These are phyloP conservation scores for Romanomermis culicivorax DNA, from an alignment of 2,888 invertebrate species.

Conservation along the genomic window DNA sequence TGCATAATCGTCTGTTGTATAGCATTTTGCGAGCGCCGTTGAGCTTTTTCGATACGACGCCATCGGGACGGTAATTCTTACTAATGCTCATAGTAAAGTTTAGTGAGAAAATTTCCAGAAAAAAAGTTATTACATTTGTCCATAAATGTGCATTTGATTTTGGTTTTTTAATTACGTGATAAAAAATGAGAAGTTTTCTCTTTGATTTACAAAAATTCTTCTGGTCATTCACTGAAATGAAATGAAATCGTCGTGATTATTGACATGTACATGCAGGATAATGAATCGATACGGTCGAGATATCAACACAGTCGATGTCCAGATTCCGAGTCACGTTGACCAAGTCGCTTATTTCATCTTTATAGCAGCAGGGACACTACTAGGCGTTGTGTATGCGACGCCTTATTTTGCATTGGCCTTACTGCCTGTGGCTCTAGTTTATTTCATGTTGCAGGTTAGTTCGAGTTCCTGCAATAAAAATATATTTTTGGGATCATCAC, in stretches of 20 bases:
- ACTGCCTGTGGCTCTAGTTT: slow-evolving; percentile 22
- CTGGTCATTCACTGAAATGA: too few species aligned
- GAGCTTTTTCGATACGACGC: slow-evolving; percentile 32
- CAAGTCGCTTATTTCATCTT: slow-evolving; percentile 13
- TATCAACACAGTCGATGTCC: slow-evolving; percentile 14
- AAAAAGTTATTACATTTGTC: slow-evolving; percentile 68
- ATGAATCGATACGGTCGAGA: slow-evolving; percentile 10
- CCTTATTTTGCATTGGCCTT: slow-evolving; percentile 23
- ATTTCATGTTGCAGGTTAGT: slow-evolving; percentile 24
- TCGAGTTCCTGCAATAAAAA: too few species aligned
- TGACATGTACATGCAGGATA: too few species aligned
- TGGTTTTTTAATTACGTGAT: slow-evolving; percentile 75
- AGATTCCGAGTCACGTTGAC: slow-evolving; percentile 11
- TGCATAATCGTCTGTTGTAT: slow-evolving; percentile 20
- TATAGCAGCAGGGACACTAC: slow-evolving; percentile 18
- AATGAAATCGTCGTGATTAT: too few species aligned
- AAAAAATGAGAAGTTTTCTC: slow-evolving; percentile 44
- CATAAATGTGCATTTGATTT: slow-evolving; percentile 31
- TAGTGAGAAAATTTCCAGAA: too few species aligned
- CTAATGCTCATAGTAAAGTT: too few species aligned
- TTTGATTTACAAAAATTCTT: neutral
- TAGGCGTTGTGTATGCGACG: slow-evolving; percentile 25
- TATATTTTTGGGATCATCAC: too few species aligned
- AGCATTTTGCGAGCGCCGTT: slow-evolving; percentile 27
- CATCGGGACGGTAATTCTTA: slow-evolving; percentile 26